phyloP scores from a whole-genome alignment of 64 coral and sea anemone species.

The Actinia tenebrosa region DNA sequence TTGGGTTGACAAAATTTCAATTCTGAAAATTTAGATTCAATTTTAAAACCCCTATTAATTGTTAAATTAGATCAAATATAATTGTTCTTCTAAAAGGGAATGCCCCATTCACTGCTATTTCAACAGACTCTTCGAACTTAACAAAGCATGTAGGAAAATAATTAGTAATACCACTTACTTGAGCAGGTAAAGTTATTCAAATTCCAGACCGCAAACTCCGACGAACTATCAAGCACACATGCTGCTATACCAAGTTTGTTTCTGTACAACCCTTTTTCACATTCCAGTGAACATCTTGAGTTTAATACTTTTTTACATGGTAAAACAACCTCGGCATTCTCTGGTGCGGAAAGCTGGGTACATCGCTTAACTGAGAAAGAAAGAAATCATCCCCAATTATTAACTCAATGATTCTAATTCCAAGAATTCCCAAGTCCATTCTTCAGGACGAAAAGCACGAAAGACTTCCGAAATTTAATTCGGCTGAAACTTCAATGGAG shows the following conservation, averaged over 20 bases:
- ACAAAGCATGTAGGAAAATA: no score
- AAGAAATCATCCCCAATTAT: no score
- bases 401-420: no score
- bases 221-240: background rate
- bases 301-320: background rate
- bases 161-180: background rate
- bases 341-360: background rate
- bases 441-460: no score
- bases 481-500: no score
- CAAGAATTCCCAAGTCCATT: no score
- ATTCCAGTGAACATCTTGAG: slow-evolving; percentile 8
- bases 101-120: no score
- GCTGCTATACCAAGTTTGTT: background rate
- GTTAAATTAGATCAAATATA: no score
- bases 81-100: no score
- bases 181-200: background rate
- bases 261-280: slow-evolving; percentile 2
- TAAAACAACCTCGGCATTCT: background rate
- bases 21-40: slow-evolving; percentile 4
- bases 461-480: no score
- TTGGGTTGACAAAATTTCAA: slow-evolving; percentile 23
- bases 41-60: no score
- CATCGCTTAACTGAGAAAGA: slow-evolving; percentile 1
- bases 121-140: no score
- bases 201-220: background rate